Conservation (phyloP, 2,888 invertebrate species). For the Cyclophora punctaria region DNA sequence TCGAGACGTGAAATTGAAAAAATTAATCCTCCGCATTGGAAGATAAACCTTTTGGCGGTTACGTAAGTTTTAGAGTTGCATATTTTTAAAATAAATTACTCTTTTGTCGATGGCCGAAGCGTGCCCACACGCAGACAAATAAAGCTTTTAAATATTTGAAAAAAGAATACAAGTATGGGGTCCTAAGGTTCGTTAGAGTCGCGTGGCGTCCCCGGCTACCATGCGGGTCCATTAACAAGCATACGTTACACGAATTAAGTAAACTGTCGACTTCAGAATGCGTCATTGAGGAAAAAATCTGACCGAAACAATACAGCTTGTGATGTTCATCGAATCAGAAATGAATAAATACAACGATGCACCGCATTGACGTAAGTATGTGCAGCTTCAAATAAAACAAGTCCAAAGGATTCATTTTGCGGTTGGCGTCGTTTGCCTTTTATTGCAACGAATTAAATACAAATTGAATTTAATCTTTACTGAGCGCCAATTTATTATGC, state of each 20-base stretch:
- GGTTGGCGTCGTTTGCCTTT: no score
- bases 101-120: constrained; percentile 18
- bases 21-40: neutral
- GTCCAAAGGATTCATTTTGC: no score
- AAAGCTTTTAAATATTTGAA: constrained; percentile 24
- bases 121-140: constrained; percentile 36
- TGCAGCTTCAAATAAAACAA: no score
- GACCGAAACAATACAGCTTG: neutral
- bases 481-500: no score
- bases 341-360: no score
- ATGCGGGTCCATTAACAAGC: constrained; percentile 42
- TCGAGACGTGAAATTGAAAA: constrained; percentile 3
- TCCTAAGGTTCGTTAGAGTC: constrained; percentile 34
- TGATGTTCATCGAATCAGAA: no score
- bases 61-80: constrained; percentile 4
- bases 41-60: constrained; percentile 3
- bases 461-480: no score
- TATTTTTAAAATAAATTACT: constrained; percentile 4
- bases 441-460: no score
- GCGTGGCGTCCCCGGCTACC: constrained; percentile 27
- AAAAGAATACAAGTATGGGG: constrained; percentile 29
- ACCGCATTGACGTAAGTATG: no score
- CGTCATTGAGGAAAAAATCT: neutral
- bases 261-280: no score
- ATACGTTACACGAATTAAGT: constrained; percentile 14